Base-by-base conservation (phyloP, 2,797 vertebrate genomes). In the Serranus cabrilla region DNA sequence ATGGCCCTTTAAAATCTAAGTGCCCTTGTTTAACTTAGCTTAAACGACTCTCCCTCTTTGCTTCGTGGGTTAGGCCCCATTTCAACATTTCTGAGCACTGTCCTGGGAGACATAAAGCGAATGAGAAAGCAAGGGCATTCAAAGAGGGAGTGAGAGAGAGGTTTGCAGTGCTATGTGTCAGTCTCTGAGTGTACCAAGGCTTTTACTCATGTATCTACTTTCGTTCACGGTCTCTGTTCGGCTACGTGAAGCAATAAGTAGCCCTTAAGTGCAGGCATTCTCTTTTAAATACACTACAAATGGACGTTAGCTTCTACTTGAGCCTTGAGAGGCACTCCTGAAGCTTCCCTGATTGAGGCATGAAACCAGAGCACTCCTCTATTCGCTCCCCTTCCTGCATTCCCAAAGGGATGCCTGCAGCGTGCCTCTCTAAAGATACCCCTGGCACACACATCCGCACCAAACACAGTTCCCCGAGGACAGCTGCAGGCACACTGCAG, bases 21-120 rank as follows among this genome's bases (percentile, higher is more conserved):
- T 93, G 90, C 91, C 91, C 92, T 94, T 94, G 93, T 94, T 94
- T 94, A 94, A 94, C 91, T 93, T 91, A 90, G 88, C 91, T 93
- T 93, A 93, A 93, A 93, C 63, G 90, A 93, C 92, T 93, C 89
- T 90, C 78, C 76, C 82, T 93, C 91, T 94, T 91, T 93, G 89
- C 92, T 91, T 87, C 78, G 70, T 83, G 89, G 83, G 89, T 93
- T 92, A 93, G 90, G 91, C 90, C 90, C 89, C 92, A 93, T 93
- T 92, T 92, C 90, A 88, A 91, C 89, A 93, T 92, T 92, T 93
- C 88, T 92, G 91, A 94, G 92, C 90, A 89, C 92, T 89, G 88
- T 93, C 93, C 92, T 89, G 91, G 90, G 93, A 93, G 89, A 92
- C 90, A 93, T 93, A 93, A 92, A 93, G 83, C 31, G 74, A 92